These are phyloP conservation scores for Rhineura floridana DNA, from an alignment of 2,113 vertebrate species.

Conservation along the genomic window DNA sequence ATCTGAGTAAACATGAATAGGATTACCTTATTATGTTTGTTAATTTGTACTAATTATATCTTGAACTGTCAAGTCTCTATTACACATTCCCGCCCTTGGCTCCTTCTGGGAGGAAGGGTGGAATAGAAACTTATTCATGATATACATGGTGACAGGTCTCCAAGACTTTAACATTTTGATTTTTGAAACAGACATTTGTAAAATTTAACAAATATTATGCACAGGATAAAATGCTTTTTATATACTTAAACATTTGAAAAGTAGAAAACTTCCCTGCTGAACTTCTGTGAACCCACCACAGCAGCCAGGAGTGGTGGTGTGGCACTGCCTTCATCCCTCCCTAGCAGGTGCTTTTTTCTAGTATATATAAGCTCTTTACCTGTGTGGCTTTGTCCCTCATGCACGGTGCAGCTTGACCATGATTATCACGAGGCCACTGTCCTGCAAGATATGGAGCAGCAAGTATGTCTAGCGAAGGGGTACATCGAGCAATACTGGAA, in stretches of 20 bases:
- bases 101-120: too few relatives aligned
- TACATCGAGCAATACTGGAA: conserved; percentile 86
- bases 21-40: too few relatives aligned
- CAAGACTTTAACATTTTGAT: background rate
- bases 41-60: too few relatives aligned
- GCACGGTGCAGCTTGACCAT: conserved; percentile 85
- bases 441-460: conserved; percentile 93
- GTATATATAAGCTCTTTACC: conserved; percentile 73
- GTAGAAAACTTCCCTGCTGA: background rate
- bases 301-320: background rate
- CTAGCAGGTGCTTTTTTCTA: background rate
- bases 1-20: too few relatives aligned
- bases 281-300: background rate
- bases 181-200: background rate
- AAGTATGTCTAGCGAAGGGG: conserved; percentile 88
- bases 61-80: too few relatives aligned
- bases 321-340: too few relatives aligned
- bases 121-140: too few relatives aligned
- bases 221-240: background rate
- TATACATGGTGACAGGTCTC: background rate
- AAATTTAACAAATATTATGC: background rate
- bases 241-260: background rate
- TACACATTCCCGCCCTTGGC: too few relatives aligned
- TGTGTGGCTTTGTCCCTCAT: conserved; percentile 98
- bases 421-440: conserved; percentile 96